Evolutionary conservation across 2,113 vertebrate species (phyloP), one percentile per base, ranked within the genome.

Genomic region (Myiopsitta monachus): DNA sequence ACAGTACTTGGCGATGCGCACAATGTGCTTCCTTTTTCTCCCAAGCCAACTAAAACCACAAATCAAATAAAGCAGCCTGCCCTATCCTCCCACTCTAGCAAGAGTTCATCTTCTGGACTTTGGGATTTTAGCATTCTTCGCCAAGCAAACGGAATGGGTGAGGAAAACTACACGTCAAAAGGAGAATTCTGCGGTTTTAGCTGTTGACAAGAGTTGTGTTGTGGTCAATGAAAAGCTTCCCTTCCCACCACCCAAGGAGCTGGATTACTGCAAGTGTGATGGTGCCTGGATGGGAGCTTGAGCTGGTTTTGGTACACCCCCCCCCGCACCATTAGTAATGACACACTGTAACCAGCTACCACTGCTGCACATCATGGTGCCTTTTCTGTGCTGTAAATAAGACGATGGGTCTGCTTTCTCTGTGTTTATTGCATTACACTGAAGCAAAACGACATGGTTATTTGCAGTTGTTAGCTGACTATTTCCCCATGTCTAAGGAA

Each of bases 41-140:
- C 44, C 0, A 0, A 44, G 38, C 8, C 18, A 24, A 55, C 51
- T 18, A 39, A 75, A 83, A 31, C 3, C 52, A 10, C 0, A 0
- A 62, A 69, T 24, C 49, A 36, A 70, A 44, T 49, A 61, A 68
- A 80, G 52, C 44, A 66, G 17, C 31, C 78, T 93, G 67, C 10
- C 26, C 30, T 44, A 33, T 66, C 27, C 69, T 93, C 17, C 27
- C 46, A 24, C n/a, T 88, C 49, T 2, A 2, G 38, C 36, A 80
- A 52, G 54, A 67, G 26, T 74, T 77, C 61, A 23, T 66, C 16
- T 83, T 92, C 44, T 33, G 33, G 39, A 46, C 38, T 76, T 70
- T 1, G n/a, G 14, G 54, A 59, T 62, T 79, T 62, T 83, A 70
- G 73, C 64, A 55, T 63, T 66, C 51, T 66, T 69, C 88, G 33